Evolutionary conservation across 2,797 vertebrate species (phyloP).

Genomic region (Anolis apletophallus): DNA sequence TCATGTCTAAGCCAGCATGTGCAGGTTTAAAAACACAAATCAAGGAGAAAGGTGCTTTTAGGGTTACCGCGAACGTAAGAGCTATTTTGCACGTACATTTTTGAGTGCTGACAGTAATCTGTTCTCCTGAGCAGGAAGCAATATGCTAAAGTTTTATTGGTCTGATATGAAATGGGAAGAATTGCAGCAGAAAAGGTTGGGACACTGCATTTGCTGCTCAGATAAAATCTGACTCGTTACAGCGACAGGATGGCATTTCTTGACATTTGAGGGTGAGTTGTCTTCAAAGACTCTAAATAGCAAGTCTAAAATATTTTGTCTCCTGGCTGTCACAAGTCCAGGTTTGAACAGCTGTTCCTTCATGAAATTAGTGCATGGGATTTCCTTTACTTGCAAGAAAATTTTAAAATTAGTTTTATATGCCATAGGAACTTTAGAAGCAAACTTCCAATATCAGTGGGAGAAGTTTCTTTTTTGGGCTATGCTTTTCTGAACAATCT

Average conservation of each 20-base stretch:
- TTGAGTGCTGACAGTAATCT: background rate
- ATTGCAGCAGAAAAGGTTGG: background rate
- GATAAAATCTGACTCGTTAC: background rate
- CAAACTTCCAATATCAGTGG: background rate
- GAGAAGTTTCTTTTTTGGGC: background rate
- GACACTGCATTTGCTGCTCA: background rate
- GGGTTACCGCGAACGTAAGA: background rate
- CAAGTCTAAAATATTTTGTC: background rate
- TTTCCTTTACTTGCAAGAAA: background rate
- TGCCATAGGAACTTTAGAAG: background rate
- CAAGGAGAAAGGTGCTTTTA: background rate
- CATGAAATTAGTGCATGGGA: background rate
- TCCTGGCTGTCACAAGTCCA: background rate
- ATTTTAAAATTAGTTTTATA: background rate
- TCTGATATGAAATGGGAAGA: background rate
- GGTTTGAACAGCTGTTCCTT: background rate
- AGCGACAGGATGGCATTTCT: background rate
- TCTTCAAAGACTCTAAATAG: background rate
- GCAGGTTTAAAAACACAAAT: background rate
- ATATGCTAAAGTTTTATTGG: background rate
- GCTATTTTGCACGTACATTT: rapidly evolving
- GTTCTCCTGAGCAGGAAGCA: background rate
- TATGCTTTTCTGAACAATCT: background rate
- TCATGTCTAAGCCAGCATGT: background rate
- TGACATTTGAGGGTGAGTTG: background rate